Percentiles rank a stretch among this genome's conserved stretches.
Conservation (phyloP, 2,113 vertebrate genomes). For the Mustela nigripes region DNA sequence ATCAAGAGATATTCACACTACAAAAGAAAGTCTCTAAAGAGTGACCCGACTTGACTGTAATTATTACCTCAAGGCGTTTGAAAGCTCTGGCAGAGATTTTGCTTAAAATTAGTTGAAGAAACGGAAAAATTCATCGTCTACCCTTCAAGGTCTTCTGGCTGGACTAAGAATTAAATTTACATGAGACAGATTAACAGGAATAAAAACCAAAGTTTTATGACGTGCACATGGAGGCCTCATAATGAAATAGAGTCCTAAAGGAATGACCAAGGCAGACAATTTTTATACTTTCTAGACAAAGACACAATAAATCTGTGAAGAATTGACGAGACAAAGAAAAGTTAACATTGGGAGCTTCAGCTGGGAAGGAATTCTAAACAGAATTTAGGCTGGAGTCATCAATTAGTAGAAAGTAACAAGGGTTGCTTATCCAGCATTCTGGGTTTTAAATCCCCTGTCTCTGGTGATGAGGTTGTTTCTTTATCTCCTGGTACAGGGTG, state of each 20-base stretch:
- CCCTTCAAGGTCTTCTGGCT: not conserved
- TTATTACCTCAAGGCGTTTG: conserved; percentile 54
- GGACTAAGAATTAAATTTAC: not conserved
- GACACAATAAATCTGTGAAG: not conserved
- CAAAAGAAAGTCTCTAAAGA: conserved; percentile 55
- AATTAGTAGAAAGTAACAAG: not conserved
- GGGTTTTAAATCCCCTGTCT: not conserved
- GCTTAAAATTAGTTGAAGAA: not conserved
- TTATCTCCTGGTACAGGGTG: not conserved
- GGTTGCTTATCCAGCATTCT: not conserved
- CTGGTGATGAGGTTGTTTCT: not conserved
- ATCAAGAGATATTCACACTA: conserved; percentile 53
- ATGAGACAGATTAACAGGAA: not conserved
- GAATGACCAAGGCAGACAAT: not conserved
- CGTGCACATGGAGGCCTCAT: not conserved
- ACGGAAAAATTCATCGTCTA: not conserved
- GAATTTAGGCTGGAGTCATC: not conserved
- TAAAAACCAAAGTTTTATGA: not conserved
- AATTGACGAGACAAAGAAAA: not conserved
- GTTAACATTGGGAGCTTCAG: not conserved
- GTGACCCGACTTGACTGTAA: conserved; percentile 30
- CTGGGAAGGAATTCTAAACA: not conserved
- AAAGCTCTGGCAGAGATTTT: conserved; percentile 54
- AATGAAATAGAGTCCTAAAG: not conserved
- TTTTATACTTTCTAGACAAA: not conserved